Evolutionary conservation across 2,113 vertebrate genomes (phyloP).

Genomic region (Micronisus gabar): DNA sequence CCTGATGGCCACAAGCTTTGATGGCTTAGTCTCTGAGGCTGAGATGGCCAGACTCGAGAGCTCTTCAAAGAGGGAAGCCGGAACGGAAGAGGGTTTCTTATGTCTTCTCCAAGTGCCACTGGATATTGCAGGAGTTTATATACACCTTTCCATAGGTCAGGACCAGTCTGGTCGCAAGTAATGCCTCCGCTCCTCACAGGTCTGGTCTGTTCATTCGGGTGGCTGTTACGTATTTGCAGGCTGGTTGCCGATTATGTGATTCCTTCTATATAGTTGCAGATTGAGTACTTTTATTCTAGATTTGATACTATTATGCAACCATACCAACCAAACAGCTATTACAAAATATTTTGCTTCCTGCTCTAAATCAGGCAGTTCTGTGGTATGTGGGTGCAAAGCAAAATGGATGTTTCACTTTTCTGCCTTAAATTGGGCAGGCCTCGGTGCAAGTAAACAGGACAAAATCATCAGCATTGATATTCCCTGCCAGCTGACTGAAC

Average conservation of each 20-base stretch:
- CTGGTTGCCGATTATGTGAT: fast-evolving
- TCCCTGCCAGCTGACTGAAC: neutral
- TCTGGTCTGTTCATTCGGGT: neutral
- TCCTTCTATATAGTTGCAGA: neutral
- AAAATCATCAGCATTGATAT: neutral
- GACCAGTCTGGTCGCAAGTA: neutral
- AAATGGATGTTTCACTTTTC: neutral
- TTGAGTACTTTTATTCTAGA: neutral
- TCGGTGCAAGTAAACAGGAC: neutral
- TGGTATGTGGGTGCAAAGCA: neutral
- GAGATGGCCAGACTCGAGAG: neutral
- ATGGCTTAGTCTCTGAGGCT: neutral
- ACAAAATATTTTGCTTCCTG: neutral
- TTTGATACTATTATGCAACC: neutral
- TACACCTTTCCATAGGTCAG: neutral
- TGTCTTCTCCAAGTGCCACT: neutral
- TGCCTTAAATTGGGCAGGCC: neutral
- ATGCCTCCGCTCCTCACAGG: neutral
- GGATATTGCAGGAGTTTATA: neutral
- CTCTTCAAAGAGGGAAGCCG: neutral
- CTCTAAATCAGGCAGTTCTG: neutral
- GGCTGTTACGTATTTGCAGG: neutral
- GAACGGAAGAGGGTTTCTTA: neutral
- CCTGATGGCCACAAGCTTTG: neutral
- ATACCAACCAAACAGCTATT: neutral